A percentile compares a stretch with the other conserved stretches of the same genome.
Conservation (phyloP, 2,797 vertebrate genomes). For the Mus caroli region DNA sequence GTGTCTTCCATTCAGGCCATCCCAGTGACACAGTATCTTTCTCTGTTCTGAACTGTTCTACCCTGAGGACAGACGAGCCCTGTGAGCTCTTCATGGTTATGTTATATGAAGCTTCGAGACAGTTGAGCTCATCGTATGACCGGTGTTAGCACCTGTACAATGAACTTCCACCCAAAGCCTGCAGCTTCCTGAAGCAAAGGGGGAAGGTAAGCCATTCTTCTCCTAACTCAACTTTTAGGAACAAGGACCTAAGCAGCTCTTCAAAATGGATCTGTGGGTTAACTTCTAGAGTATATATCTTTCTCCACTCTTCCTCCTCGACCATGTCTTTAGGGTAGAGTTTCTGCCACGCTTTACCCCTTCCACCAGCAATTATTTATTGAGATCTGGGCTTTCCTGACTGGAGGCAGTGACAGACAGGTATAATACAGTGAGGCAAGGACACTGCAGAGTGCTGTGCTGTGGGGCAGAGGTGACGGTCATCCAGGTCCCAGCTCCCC, state of each 20-base stretch:
- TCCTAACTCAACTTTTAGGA: neutral
- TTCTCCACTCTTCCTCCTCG: neutral
- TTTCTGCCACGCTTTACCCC: neutral
- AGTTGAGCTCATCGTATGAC: neutral
- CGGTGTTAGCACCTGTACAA: neutral
- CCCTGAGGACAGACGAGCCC: neutral
- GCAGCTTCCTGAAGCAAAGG: neutral
- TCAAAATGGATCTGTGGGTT: neutral
- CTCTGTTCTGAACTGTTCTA: conserved; percentile 18
- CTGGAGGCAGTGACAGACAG: neutral
- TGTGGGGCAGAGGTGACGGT: neutral
- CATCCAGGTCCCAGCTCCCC: neutral
- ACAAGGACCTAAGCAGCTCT: neutral
- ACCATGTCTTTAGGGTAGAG: neutral
- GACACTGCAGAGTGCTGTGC: neutral
- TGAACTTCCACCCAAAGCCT: too few species aligned
- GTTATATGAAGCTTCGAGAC: neutral
- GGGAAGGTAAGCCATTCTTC: too few species aligned
- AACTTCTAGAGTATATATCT: neutral
- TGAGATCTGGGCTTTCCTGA: neutral
- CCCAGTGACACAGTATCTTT: neutral
- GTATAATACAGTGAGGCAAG: neutral
- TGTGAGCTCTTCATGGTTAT: neutral
- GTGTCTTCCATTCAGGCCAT: neutral
- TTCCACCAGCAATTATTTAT: neutral